phyloP scores from a whole-genome alignment of 2,888 invertebrate species.

The Troides helena region DNA sequence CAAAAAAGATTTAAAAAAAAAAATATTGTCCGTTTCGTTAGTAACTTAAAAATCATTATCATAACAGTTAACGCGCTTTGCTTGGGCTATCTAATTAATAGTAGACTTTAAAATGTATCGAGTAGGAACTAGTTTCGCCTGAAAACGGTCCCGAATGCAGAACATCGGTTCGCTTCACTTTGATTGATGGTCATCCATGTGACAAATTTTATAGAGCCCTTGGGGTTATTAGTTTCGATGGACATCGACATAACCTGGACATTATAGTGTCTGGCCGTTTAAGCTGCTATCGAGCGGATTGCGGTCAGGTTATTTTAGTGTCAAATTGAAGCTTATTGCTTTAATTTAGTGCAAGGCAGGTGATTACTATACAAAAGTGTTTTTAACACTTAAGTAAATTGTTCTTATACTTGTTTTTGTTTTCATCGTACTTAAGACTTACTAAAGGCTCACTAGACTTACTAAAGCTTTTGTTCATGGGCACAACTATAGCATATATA shows the following conservation, averaged over 20 bases:
- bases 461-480: no score
- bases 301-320: slow-evolving; percentile 9
- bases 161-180: slow-evolving; percentile 44
- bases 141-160: slow-evolving; percentile 32
- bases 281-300: slow-evolving; percentile 20
- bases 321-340: slow-evolving; percentile 6
- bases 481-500: no score
- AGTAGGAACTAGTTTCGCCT: slow-evolving; percentile 18
- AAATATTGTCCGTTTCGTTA: neutral
- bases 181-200: slow-evolving; percentile 49
- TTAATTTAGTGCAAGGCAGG: neutral
- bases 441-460: no score
- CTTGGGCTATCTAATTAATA: slow-evolving; percentile 12
- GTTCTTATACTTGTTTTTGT: no score
- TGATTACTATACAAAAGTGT: neutral
- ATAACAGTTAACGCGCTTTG: slow-evolving; percentile 5
- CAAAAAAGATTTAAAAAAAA: no score
- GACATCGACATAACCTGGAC: slow-evolving; percentile 32
- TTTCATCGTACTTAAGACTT: no score
- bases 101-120: slow-evolving; percentile 10
- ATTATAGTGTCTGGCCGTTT: slow-evolving; percentile 29
- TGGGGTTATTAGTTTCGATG: slow-evolving; percentile 43
- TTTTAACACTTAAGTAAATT: no score
- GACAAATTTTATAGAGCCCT: slow-evolving; percentile 50
- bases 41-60: slow-evolving; percentile 3